Base-by-base conservation (phyloP, 2,797 vertebrate genomes). In the Podarcis lilfordi region DNA sequence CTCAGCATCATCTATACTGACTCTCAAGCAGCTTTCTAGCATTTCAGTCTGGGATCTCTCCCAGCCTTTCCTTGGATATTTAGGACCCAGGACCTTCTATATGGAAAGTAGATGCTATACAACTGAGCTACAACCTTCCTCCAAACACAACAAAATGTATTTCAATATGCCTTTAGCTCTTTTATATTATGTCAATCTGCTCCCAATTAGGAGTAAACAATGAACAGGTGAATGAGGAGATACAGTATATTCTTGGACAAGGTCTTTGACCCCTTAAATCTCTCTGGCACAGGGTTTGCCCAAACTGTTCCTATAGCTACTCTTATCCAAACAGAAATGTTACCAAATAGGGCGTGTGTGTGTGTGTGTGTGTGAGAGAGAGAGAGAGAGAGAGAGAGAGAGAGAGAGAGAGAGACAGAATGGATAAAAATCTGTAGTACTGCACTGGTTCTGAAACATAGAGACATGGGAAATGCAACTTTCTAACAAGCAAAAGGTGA, bases 281-380 rank as follows among this genome's bases (percentile, higher is more conserved):
- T 55, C 45, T 17, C 8, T 55, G 15, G 17, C 76, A 64, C 61
- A 64, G 61, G 61, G 61, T 5, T 64, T 23, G 61, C 61, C 68
- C 68, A 27, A 69, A 69, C 27, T 10, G 4, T 69, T 69, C n/a
- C 66, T 72, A 35, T 35, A 72, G 15, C 29, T 11, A 72, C 66
- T 68, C 6, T 27, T 68, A 8, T 27, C 66, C 66, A 68, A 68
- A 8, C 17, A 32, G n/a, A 32, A 79, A 32, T 11, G 3, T 29
- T 59, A 19, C 77, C 77, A 55, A n/a, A 45, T 77, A 13, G 1
- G 3, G 66, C 10, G 43, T 5, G 27, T 27, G 40, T 27, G 11
- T 9, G 37, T 5, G 27, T 27, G 40, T 27, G 11, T 2, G 66
- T 10, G 1, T 0, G 7, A 1, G 43, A 1, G 43, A 8, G 43